These are phyloP conservation scores for Heteromyza rotundicornis DNA, from an alignment of 2,888 invertebrate species.

Conservation along the genomic window DNA sequence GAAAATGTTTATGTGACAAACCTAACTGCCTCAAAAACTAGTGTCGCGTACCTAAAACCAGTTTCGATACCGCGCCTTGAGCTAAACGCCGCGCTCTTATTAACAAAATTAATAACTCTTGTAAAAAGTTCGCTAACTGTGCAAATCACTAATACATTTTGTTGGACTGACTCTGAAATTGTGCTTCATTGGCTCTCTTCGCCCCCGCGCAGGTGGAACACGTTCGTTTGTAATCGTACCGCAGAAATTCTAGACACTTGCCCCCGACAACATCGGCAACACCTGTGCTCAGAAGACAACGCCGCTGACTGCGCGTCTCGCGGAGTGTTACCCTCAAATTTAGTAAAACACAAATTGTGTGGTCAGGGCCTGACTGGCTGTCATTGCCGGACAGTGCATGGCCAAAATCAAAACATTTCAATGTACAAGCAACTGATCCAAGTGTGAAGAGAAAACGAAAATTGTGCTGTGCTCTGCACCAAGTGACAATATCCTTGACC, in stretches of 20 bases:
- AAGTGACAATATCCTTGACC: not conserved
- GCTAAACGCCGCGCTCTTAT: constrained; percentile 24
- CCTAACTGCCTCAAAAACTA: constrained; percentile 16
- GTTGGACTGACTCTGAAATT: constrained; percentile 43
- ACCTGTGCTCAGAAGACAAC: constrained; percentile 27
- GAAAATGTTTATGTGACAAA: constrained; percentile 5
- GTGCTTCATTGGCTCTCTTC: constrained; percentile 40
- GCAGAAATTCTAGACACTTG: constrained; percentile 25
- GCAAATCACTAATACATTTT: constrained; percentile 9
- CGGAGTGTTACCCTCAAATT: constrained; percentile 23
- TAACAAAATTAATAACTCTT: constrained; percentile 17
- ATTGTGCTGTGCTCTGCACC: not conserved
- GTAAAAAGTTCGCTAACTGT: constrained; percentile 20
- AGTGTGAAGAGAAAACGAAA: not conserved
- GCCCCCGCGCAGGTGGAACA: constrained; percentile 28
- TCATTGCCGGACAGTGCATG: constrained; percentile 5
- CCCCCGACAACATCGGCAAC: constrained; percentile 26
- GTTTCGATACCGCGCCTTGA: constrained; percentile 24
- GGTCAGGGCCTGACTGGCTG: constrained; percentile 30
- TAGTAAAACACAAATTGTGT: constrained; percentile 25
- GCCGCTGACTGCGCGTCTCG: constrained; percentile 35
- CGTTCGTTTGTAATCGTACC: constrained; percentile 29
- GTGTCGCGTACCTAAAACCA: constrained; percentile 18
- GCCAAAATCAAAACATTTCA: constrained; percentile 2
- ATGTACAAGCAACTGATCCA: not conserved